These are phyloP conservation scores for Hiodon tergisus DNA, from an alignment of 2,113 vertebrate genomes.

Conservation along the genomic window DNA sequence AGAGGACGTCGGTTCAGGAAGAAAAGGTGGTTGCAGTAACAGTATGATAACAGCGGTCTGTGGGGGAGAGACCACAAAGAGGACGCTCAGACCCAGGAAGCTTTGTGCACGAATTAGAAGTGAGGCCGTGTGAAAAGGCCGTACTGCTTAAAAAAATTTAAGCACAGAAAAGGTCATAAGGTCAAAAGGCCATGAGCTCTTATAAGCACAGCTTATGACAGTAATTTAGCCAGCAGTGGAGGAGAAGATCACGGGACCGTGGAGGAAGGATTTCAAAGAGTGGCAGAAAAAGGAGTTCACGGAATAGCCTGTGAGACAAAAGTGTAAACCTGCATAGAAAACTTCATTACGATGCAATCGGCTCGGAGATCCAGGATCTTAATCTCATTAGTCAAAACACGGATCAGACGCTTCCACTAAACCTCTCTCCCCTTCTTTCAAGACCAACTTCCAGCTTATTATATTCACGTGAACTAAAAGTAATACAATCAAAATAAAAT, in stretches of 20 bases:
- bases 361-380: not conserved
- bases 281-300: not conserved
- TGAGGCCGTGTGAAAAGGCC: too few relatives aligned
- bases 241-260: not conserved
- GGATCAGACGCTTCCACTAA: not conserved
- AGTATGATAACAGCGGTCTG: too few relatives aligned
- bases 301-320: not conserved
- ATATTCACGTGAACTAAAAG: too few relatives aligned
- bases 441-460: too few relatives aligned
- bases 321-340: not conserved
- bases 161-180: not conserved
- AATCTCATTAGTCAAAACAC: not conserved
- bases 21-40: too few relatives aligned
- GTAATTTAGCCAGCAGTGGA: not conserved
- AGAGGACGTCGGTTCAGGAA: too few relatives aligned
- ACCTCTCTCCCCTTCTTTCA: not conserved
- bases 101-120: too few relatives aligned
- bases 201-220: not conserved
- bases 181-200: not conserved
- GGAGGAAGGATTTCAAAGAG: not conserved
- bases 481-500: too few relatives aligned
- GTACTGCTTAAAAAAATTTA: not conserved
- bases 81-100: too few relatives aligned
- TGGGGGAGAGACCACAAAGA: too few relatives aligned
- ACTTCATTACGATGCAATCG: not conserved